Conservation (phyloP, 2,113 vertebrate genomes). For the Odobenus rosmarus region DNA sequence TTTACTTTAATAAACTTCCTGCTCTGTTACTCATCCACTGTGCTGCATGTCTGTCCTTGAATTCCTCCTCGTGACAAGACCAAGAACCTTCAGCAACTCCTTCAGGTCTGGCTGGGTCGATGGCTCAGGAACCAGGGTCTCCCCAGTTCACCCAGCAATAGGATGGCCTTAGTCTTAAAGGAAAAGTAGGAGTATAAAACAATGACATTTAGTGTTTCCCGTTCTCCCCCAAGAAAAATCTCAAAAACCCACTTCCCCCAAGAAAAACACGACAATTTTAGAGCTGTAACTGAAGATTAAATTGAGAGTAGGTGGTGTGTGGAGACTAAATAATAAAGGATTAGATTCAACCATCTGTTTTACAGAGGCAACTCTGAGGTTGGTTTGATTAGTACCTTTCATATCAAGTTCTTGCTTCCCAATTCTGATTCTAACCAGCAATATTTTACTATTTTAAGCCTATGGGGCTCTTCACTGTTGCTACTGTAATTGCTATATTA, state of each 20-base stretch:
- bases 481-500: neutral
- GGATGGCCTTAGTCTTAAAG: slow-evolving; percentile 12
- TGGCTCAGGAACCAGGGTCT: neutral
- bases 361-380: neutral
- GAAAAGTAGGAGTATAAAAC: neutral
- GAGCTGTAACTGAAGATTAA: neutral
- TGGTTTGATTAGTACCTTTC: neutral
- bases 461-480: neutral
- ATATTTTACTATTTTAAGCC: neutral
- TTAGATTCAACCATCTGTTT: neutral
- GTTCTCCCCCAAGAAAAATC: neutral
- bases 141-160: neutral
- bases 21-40: neutral
- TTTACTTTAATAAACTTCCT: neutral
- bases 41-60: neutral
- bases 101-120: neutral
- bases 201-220: slow-evolving; percentile 27
- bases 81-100: neutral
- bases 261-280: neutral
- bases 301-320: neutral
- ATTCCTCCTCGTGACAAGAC: neutral
- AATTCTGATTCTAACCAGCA: slow-evolving; percentile 53
- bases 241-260: neutral
- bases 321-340: neutral
- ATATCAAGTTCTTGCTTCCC: neutral